Base-by-base conservation (phyloP, 2,888 invertebrate species). In the Caenorhabditis sp. region DNA sequence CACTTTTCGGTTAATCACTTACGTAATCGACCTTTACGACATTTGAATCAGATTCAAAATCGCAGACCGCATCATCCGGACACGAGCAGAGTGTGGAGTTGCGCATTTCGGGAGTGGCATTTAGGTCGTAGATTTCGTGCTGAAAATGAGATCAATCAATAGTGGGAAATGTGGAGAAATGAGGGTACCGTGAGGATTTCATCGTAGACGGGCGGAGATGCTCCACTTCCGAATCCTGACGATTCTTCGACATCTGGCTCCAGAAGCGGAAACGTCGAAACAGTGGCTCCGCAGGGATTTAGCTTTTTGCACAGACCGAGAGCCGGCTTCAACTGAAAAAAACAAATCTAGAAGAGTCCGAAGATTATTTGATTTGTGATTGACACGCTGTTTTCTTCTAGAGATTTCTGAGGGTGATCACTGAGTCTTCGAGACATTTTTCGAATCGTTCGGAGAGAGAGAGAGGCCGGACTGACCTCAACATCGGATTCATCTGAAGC, bases 121-220 rank as follows among this genome's bases (percentile, higher is more conserved):
- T 71, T 9, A 71, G 30, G 22, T 76, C 70, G 65, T 59, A 76
- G 48, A 76, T 70, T 70, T 76, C 76, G 46, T 76, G 70, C 76
- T 76, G 76, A 55, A 76, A 61, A 45, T 17, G 6, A n/a, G 48
- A n/a, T n/a, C n/a, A n/a, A n/a, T n/a, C n/a, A 5, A 52, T 17
- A 35, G 17, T 20, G 35, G 53, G 32, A 6, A 3, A 3, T 55
- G 32, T 27, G n/a, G 11, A 32, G 37, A 39, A 20, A 58, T 26
- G n/a, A 24, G 11, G 5, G 6, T 35, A 76, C 76, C n/a, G 76
- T 76, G 0, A 76, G 55, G 35, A 76, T 59, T 20, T 76, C 76
- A 35, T 76, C 76, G 22, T 76, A 76, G 8, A 75, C 75, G 22
- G 70, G 70, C 2, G 74, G 75, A 39, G 56, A 56, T n/a, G 53